phyloP scores from a whole-genome alignment of 2,113 vertebrate genomes.

The Alaudala cheleensis region DNA sequence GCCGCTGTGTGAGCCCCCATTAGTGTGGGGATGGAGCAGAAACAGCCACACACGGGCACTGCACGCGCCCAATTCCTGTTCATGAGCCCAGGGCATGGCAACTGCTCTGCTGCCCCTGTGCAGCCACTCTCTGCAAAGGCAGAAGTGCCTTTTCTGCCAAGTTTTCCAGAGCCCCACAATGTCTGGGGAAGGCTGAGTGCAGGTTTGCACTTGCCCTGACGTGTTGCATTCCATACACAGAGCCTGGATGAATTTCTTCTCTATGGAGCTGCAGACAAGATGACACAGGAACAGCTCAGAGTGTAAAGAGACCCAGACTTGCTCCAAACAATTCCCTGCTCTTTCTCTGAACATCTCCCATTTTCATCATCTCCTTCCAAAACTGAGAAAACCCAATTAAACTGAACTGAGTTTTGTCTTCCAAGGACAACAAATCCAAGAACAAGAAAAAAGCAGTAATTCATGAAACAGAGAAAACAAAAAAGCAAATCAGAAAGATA shows the following conservation, averaged over 20 bases:
- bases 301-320: background rate
- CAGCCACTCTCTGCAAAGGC: background rate
- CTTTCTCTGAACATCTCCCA: background rate
- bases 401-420: background rate
- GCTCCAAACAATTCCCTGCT: background rate
- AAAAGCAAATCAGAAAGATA: background rate
- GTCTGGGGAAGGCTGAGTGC: background rate
- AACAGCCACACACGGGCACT: background rate
- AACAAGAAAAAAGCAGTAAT: background rate
- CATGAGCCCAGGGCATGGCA: background rate
- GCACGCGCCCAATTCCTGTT: accelerated
- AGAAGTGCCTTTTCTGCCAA: background rate
- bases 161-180: background rate
- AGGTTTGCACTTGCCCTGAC: background rate
- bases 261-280: background rate
- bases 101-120: background rate
- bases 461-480: background rate
- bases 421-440: background rate
- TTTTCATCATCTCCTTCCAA: background rate
- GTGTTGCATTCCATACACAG: accelerated
- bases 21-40: background rate
- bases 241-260: background rate
- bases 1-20: background rate
- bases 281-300: background rate
- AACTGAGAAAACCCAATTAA: background rate